Percentiles rank a stretch among this genome's conserved stretches.
phyloP scores from a whole-genome alignment of 2,888 invertebrate genomes.

The Philaethria dido region DNA sequence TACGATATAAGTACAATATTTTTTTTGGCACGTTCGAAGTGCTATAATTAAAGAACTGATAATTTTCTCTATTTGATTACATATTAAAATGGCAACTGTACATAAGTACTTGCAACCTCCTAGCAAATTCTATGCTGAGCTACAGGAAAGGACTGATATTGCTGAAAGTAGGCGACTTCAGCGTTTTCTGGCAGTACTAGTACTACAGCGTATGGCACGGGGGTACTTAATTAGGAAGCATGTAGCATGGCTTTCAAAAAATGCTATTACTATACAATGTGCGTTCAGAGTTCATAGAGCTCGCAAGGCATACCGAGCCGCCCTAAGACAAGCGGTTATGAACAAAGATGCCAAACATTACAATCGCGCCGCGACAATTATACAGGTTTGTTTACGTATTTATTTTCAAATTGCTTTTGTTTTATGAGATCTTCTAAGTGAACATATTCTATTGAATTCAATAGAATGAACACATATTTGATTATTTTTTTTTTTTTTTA shows the following conservation, averaged over 20 bases:
- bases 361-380: slow-evolving; percentile 60
- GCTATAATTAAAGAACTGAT: too few species aligned
- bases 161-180: slow-evolving; percentile 59
- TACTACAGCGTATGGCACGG: slow-evolving; percentile 65
- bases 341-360: slow-evolving; percentile 67
- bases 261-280: slow-evolving; percentile 71
- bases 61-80: too few species aligned
- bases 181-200: slow-evolving; percentile 62
- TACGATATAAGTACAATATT: neutral
- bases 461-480: too few species aligned
- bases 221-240: slow-evolving; percentile 70
- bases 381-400: slow-evolving; percentile 61
- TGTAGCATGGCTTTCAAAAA: slow-evolving; percentile 64
- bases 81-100: slow-evolving; percentile 64
- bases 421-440: too few species aligned
- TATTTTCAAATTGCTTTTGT: neutral
- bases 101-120: slow-evolving; percentile 55
- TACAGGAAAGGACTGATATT: slow-evolving; percentile 59
- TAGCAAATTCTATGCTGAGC: slow-evolving; percentile 58
- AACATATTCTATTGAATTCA: too few species aligned
- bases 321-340: slow-evolving; percentile 64
- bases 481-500: too few species aligned
- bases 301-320: slow-evolving; percentile 60
- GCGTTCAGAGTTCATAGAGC: slow-evolving; percentile 67
- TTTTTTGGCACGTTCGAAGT: neutral